phyloP scores from a whole-genome alignment of 2,113 vertebrate species.

The human (Homo sapiens) region GRCh38 chr17:51772501-51773000 shows the following conservation, averaged over 20 bases:
- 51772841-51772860: not conserved
- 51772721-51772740: not conserved
- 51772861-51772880: not conserved
- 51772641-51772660: not conserved
- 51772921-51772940: not conserved
- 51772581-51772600: too few relatives aligned
- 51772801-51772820: not conserved
- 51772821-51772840: not conserved
- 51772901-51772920: not conserved
- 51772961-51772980: rapidly evolving
- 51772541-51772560: not conserved
- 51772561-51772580: not conserved
- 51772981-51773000: rapidly evolving
- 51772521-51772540: not conserved
- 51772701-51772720: not conserved
- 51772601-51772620: not conserved
- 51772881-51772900: not conserved
- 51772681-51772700: not conserved
- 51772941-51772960: not conserved
- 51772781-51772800: not conserved
- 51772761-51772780: not conserved
- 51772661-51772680: not conserved
- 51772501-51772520: not conserved
- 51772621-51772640: not conserved
- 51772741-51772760: not conserved